phyloP scores from a whole-genome alignment of 1,140 invertebrate species.

The Pemphigus obesinymphae region DNA sequence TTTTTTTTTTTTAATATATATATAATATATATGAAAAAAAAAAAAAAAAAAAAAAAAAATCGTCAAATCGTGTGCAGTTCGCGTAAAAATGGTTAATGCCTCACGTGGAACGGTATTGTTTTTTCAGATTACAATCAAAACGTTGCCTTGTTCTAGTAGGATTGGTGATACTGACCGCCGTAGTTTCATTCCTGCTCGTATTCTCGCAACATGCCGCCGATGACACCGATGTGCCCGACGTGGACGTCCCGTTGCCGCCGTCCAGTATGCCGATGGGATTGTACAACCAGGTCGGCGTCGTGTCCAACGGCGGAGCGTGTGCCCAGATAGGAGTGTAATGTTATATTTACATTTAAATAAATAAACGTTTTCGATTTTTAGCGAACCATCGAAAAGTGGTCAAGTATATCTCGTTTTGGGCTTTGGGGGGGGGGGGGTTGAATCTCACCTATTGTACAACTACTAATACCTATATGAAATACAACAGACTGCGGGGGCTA shows the following conservation, averaged over 20 bases:
- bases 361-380: background rate
- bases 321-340: constrained; percentile 51
- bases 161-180: background rate
- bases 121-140: constrained; percentile 31
- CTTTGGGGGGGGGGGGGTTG: too few relatives aligned
- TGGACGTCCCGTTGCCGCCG: constrained; percentile 20
- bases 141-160: constrained; percentile 19
- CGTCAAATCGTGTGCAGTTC: background rate
- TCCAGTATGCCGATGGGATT: constrained; percentile 42
- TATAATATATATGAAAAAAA: background rate
- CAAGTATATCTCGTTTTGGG: too few relatives aligned
- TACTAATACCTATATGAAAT: too few relatives aligned
- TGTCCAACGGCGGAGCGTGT: constrained; percentile 50
- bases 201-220: background rate
- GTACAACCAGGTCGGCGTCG: constrained; percentile 46
- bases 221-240: constrained; percentile 27
- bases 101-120: background rate
- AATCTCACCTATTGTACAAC: too few relatives aligned
- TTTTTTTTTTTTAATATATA: too few relatives aligned
- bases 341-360: too few relatives aligned
- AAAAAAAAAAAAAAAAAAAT: background rate
- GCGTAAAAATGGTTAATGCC: background rate
- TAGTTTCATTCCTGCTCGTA: background rate
- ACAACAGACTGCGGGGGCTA: too few relatives aligned
- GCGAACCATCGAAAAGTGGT: too few relatives aligned